Evolutionary conservation across 2,888 invertebrate genomes (phyloP), one percentile per base, ranked within the genome.

Genomic region (Beris chalybata): DNA sequence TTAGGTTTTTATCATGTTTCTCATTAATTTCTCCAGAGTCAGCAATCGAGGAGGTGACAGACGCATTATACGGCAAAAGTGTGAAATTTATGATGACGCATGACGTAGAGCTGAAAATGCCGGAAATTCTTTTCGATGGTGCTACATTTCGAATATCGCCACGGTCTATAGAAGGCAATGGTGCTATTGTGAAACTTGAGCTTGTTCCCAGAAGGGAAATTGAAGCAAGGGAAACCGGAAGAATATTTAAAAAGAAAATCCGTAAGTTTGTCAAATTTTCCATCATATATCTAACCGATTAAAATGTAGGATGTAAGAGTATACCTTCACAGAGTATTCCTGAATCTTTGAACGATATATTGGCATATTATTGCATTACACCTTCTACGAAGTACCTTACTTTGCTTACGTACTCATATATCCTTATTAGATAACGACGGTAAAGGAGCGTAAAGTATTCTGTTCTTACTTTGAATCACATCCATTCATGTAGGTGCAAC

Each of bases 71-170:
- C 73, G 86, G 85, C 53, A 89, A 89, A 76, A 86, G 88, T 7
- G 79, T 88, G 0, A 87, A 88, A 73, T 93, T 92, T 74, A 80
- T 92, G 30, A 87, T 89, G 78, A 91, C 90, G 0, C 91, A 92
- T 72, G 89, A 93, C 74, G 82, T 92, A 76, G 88, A 89, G 73
- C 71, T 93, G 47, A 82, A 86, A 52, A 75, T 93, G 56, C 93
- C 93, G 0, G 87, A 89, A 67, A 82, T 86, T 64, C 82, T 91
- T 74, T 91, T 91, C 75, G 86, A 89, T 52, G 91, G 91, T 6
- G 87, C 89, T 0, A 86, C 85, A 9, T 78, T 93, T 70, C 89
- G 86, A 73, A 83, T 93, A 54, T 91, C 91, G 9, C 93, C 93
- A 0, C 82, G 87, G 22, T 86, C 88, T 0, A 79, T 92, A 53